Conservation (phyloP, 2,797 vertebrate species). For the Uromys caudimaculatus region DNA sequence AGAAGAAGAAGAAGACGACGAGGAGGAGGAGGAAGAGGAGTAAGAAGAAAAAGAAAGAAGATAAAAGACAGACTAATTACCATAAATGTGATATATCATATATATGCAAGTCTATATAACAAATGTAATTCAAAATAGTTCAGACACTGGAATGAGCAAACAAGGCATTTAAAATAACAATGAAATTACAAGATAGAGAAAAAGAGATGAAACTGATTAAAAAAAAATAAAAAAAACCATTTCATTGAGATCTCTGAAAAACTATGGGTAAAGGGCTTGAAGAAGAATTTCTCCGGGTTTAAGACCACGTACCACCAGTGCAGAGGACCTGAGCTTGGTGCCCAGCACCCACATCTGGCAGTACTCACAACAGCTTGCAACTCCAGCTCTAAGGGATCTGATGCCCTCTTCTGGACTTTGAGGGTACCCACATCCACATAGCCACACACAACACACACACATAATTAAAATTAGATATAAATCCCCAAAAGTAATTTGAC, state of each 20-base stretch:
- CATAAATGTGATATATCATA: background rate
- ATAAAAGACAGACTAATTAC: background rate
- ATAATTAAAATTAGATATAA: background rate
- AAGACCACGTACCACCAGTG: background rate
- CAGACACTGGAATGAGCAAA: background rate
- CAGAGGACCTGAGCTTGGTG: background rate
- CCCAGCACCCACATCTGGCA: background rate
- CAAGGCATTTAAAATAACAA: background rate
- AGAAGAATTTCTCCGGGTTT: background rate
- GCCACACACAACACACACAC: background rate
- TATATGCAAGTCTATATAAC: background rate
- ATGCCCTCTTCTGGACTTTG: background rate
- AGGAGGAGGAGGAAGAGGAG: background rate
- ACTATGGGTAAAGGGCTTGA: background rate
- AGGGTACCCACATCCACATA: background rate
- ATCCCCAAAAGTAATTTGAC: background rate
- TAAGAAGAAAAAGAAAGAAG: background rate
- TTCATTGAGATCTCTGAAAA: background rate
- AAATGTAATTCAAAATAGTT: background rate
- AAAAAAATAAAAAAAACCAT: background rate
- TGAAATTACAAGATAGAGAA: background rate
- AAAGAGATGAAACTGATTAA: background rate
- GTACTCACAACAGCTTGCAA: background rate
- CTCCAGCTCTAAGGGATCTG: background rate
- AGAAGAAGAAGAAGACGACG: too few relatives aligned